Conservation (phyloP, 2,888 invertebrate genomes). For the Drosophila neoperkinsi region DNA sequence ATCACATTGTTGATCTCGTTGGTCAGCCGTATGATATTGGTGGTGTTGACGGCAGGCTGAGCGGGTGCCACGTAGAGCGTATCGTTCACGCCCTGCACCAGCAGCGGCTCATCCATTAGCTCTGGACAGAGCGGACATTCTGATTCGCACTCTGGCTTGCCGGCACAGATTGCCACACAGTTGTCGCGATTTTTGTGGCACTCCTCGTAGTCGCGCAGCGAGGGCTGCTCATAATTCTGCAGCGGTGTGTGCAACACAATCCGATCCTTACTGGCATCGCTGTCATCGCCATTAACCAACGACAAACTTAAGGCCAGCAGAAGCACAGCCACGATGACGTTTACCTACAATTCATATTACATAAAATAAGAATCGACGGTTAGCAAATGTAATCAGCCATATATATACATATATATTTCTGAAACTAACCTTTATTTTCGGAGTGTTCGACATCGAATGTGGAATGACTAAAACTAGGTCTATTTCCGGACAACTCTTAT, state of each 20-base stretch:
- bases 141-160: slow-evolving; percentile 41
- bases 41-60: slow-evolving; percentile 66
- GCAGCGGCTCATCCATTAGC: slow-evolving; percentile 68
- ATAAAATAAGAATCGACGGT: slow-evolving; percentile 29
- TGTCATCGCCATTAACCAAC: slow-evolving; percentile 14
- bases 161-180: slow-evolving; percentile 63
- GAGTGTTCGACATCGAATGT: slow-evolving; percentile 9
- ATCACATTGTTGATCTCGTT: slow-evolving; percentile 82
- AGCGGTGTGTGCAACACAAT: slow-evolving; percentile 78
- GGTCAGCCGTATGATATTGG: slow-evolving; percentile 78
- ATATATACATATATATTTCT: neutral
- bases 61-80: slow-evolving; percentile 59
- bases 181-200: slow-evolving; percentile 67
- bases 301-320: slow-evolving; percentile 16
- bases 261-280: slow-evolving; percentile 39
- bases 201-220: slow-evolving; percentile 74
- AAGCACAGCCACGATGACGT: slow-evolving; percentile 11
- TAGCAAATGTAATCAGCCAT: neutral
- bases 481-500: slow-evolving; percentile 22
- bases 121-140: slow-evolving; percentile 80
- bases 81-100: slow-evolving; percentile 82
- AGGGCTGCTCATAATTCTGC: slow-evolving; percentile 78
- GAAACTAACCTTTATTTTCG: slow-evolving; percentile 45
- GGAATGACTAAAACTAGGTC: neutral
- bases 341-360: slow-evolving; percentile 14